Base-by-base conservation (phyloP, 2,888 invertebrate genomes). In the Cistogaster globosa region DNA sequence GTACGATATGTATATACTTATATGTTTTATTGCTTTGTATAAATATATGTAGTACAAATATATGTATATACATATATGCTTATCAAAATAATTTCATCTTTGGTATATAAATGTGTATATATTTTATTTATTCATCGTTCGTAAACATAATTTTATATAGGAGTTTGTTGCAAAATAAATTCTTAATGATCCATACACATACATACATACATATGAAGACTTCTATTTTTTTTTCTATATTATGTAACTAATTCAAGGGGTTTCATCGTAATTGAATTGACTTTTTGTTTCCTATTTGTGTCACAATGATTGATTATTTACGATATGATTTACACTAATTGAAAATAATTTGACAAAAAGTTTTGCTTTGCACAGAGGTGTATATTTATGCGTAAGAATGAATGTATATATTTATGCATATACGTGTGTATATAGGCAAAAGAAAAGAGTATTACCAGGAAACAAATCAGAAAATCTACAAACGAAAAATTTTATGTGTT, bases 241-340 rank as follows among this genome's bases (percentile, higher is more conserved):
- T 65, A 12, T 60, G 36, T 42, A 8, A 55, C 0, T 63, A 63
- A 78, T 57, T 78, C 57, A 18, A 45, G 36, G 22, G 42, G 62
- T 45, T 69, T 68, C 36, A 20, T 7, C 53, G 18, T 78, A 71
- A 71, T 63, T 79, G 71, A 79, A 79, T 57, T 63, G 71, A 63
- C 45, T 32, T 20, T 67, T 77, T 67, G 62, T 72, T 77, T 45
- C 53, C 57, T 58, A 45, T 63, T 57, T 71, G 3, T 76, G 69
- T 63, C 83, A 72, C 53, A 60, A 72, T 77, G 77, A 77, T 83
- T 77, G 83, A 83, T 72, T 72, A 67, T 72, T 83, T 72, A 71
- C 20, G 20, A 72, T 58, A 51, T 65, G 42, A 71, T 82, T 63
- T 76, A 82, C 62, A 71, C 22, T 78, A 78, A 69, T 83, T 83